These are phyloP conservation scores for Cyrtorhinus lividipennis DNA, from an alignment of 1,140 invertebrate species.

Conservation along the genomic window DNA sequence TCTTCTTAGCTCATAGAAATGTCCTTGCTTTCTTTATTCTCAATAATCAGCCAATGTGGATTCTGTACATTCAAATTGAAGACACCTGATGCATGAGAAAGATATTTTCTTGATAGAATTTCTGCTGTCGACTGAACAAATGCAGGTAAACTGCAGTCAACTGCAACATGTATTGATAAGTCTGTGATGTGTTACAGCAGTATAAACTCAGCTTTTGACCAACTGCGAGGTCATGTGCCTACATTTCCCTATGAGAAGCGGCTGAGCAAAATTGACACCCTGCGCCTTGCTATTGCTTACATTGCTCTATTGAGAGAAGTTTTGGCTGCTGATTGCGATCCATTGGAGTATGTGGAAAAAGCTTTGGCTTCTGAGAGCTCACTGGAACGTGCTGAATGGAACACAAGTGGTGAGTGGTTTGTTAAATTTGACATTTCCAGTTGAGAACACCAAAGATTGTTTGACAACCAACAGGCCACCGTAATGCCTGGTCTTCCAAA, in stretches of 20 bases:
- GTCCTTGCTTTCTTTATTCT: no score
- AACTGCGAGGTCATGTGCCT: conserved; percentile 84
- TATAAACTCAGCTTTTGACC: conserved; percentile 98
- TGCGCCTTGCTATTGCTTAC: conserved; percentile 89
- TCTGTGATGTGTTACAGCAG: conserved; percentile 52
- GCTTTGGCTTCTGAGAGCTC: conserved; percentile 71
- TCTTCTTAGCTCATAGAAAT: no score
- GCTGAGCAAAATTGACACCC: conserved; percentile 92
- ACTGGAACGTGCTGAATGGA: conserved; percentile 78
- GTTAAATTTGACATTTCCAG: background rate
- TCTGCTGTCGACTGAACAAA: no score
- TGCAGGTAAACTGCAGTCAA: no score
- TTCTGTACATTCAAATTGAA: no score
- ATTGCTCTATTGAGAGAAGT: conserved; percentile 86
- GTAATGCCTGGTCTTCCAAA: background rate
- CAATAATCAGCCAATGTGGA: no score
- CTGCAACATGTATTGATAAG: background rate
- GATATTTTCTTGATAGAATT: no score
- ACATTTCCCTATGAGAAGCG: conserved; percentile 98
- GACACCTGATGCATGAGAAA: no score
- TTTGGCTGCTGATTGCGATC: conserved; percentile 77
- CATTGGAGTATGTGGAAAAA: conserved; percentile 83
- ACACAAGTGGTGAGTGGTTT: conserved; percentile 83
- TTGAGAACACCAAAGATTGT: no score
- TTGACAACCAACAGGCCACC: no score